Percentiles rank a stretch among this genome's conserved stretches.
phyloP scores from a whole-genome alignment of 2,113 vertebrate genomes.

The Rhineura floridana region DNA sequence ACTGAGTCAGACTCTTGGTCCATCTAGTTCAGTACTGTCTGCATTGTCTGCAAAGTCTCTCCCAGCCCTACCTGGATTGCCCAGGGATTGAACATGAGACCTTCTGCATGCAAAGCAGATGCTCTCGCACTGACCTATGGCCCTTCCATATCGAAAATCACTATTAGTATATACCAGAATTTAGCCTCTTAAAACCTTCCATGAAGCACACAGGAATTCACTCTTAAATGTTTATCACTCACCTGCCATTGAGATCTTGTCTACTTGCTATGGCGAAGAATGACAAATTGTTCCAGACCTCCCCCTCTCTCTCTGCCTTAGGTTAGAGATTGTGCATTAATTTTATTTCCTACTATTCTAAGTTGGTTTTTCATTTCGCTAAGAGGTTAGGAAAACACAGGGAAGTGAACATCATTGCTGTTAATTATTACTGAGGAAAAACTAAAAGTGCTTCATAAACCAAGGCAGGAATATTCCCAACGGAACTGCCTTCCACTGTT shows the following conservation, averaged over 20 bases:
- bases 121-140: too few species aligned
- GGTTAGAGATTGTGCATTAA: slow-evolving; percentile 13
- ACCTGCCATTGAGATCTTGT: slow-evolving; percentile 20
- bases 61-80: too few species aligned
- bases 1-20: too few species aligned
- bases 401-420: slow-evolving; percentile 37
- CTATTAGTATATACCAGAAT: background rate
- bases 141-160: rapidly evolving
- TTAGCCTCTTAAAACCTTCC: background rate
- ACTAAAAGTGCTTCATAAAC: slow-evolving; percentile 27
- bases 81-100: too few species aligned
- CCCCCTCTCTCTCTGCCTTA: slow-evolving; percentile 32
- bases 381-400: slow-evolving; percentile 48
- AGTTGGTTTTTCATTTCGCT: slow-evolving; percentile 25
- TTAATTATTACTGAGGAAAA: slow-evolving; percentile 53
- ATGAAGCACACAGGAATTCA: slow-evolving; percentile 19
- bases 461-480: slow-evolving; percentile 41
- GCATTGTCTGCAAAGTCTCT: too few species aligned
- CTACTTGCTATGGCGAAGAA: slow-evolving; percentile 34
- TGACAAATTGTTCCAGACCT: slow-evolving; percentile 19
- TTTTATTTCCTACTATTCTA: slow-evolving; percentile 51
- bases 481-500: slow-evolving; percentile 21
- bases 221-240: background rate
- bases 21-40: too few species aligned
- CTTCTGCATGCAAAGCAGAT: too few species aligned